Percentiles rank a stretch among this genome's conserved stretches.
Conservation (phyloP, 2,113 vertebrate species). For the Muntiacus muntjak region DNA sequence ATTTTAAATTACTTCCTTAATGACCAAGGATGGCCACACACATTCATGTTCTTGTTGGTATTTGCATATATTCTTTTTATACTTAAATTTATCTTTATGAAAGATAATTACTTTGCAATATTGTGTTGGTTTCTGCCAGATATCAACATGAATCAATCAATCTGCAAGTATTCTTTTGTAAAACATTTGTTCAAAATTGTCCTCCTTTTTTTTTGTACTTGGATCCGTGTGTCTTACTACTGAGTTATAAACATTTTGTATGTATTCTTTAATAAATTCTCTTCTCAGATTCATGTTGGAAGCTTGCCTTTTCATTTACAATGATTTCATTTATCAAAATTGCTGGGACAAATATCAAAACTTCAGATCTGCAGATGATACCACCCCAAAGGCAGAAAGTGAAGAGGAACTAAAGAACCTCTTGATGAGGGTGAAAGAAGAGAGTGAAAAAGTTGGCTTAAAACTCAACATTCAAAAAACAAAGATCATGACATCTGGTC, state of each 20-base stretch:
- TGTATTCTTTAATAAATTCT: not conserved
- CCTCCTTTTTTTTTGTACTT: not conserved
- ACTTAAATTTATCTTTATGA: not conserved
- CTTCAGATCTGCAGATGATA: not conserved
- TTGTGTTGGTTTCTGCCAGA: not conserved
- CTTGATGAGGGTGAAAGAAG: not conserved
- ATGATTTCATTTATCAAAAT: not conserved
- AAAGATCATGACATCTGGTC: not conserved
- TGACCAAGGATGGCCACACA: not conserved
- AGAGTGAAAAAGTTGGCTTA: not conserved
- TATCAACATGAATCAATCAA: not conserved
- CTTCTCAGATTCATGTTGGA: not conserved
- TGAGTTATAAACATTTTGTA: not conserved
- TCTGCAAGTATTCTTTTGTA: not conserved
- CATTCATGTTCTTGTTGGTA: not conserved
- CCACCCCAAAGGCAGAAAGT: not conserved
- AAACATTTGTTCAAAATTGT: not conserved
- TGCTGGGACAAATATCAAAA: not conserved
- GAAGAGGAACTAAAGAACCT: not conserved
- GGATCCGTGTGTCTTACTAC: not conserved
- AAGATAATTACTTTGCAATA: not conserved
- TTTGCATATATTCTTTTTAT: not conserved
- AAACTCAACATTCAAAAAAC: not conserved
- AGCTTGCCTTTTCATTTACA: not conserved
- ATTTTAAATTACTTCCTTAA: not conserved